Evolutionary conservation across 2,888 invertebrate species (phyloP).

Genomic region (Brachylomia viminalis): DNA sequence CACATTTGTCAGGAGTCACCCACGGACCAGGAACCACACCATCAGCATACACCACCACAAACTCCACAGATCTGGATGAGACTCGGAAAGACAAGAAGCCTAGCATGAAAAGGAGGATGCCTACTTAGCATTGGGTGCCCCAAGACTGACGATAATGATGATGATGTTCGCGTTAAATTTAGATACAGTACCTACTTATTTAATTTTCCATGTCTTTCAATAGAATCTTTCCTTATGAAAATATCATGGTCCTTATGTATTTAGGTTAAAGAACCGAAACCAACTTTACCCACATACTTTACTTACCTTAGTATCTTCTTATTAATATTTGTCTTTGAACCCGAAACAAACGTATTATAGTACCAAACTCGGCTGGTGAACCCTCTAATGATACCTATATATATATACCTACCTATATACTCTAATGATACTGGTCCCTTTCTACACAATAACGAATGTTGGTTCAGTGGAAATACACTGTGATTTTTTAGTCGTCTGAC

Average conservation of each 20-base stretch:
- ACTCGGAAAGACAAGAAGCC: no score
- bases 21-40: no score
- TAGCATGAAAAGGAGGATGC: not conserved
- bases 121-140: not conserved
- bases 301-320: slow-evolving; percentile 28
- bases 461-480: not conserved
- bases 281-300: slow-evolving; percentile 1
- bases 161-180: not conserved
- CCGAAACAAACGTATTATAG: slow-evolving; percentile 22
- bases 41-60: no score
- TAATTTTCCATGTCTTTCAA: not conserved
- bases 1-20: no score
- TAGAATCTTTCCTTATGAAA: no score
- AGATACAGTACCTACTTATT: not conserved
- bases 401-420: no score
- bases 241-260: not conserved
- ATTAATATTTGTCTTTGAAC: slow-evolving; percentile 40
- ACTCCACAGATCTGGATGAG: not conserved
- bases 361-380: slow-evolving; percentile 21
- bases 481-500: no score
- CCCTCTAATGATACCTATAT: slow-evolving; percentile 5
- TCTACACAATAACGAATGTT: slow-evolving; percentile 15
- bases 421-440: not conserved
- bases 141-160: no score
- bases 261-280: slow-evolving; percentile 14